Base-by-base conservation (phyloP, 2,888 invertebrate species). In the Caenorhabditis imperialis region DNA sequence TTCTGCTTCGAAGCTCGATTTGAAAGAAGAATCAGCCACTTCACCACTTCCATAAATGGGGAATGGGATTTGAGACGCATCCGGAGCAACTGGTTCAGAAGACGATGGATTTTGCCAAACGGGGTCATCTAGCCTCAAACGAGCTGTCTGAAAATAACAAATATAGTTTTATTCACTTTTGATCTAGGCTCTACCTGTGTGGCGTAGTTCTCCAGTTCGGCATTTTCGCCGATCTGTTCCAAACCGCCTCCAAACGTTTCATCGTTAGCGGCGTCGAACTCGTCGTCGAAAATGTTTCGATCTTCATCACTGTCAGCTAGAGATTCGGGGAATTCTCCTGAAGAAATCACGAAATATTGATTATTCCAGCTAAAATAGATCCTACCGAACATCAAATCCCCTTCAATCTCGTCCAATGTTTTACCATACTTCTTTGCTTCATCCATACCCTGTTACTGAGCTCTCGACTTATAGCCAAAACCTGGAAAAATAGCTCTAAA, bases 181-280 rank as follows among this genome's bases (percentile, higher is more conserved):
- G 44, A n/a, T n/a, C n/a, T n/a, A n/a, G n/a, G n/a, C n/a, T n/a
- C n/a, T n/a, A 82, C 84, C 65, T 81, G 79, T 25, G 79, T 76
- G 1, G 85, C 81, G 57, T 84, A 84, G 30, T 78, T 76, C 37
- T 81, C 85, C 18, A 85, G 33, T 25, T 83, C 85, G 4, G 75
- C 74, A 16, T 72, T 79, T 22, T 69, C 75, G 2, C 50, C 58
- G 5, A 70, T 58, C 23, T 55, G 44, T 16, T 70, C 70, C 12
- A 80, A 61, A 8, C 67, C 79, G 8, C 62, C 83, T 2, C 86
- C 86, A 38, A 86, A 86, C 3, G 86, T 86, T 60, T 86, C 86
- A n/a, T 86, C 86, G 50, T 86, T 86, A 27, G 80, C 81, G 2
- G 81, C 84, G 74, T 86, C 85, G 45, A 69, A 73, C 16, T 80